These are phyloP conservation scores for Drosophila eugracilis DNA, from an alignment of 1,140 invertebrate genomes.

Conservation along the genomic window DNA sequence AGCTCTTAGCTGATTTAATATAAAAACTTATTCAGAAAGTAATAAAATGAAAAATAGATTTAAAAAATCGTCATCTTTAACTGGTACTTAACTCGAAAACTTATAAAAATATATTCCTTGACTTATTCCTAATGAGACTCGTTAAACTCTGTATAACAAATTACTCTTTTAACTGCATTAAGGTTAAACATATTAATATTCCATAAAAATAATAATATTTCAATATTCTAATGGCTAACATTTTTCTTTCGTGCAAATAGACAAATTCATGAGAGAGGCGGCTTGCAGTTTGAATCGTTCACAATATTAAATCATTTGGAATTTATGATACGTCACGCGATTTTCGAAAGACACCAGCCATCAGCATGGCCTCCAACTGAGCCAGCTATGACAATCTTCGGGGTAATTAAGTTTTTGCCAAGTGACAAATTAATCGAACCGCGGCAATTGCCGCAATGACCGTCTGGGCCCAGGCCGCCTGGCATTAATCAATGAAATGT, in stretches of 20 bases:
- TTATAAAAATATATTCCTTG: no score
- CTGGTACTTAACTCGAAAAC: no score
- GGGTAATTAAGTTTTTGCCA: constrained; percentile 74
- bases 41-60: background rate
- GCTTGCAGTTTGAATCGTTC: constrained; percentile 23
- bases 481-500: constrained; percentile 73
- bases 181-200: no score
- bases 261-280: constrained; percentile 2
- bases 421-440: constrained; percentile 65
- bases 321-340: constrained; percentile 74
- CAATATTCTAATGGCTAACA: background rate
- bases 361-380: constrained; percentile 64
- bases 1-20: background rate
- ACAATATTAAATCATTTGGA: constrained; percentile 65
- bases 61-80: no score
- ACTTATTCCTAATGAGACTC: no score
- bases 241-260: constrained; percentile 6
- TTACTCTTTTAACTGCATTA: no score
- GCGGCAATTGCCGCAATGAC: constrained; percentile 46
- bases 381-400: constrained; percentile 75
- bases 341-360: constrained; percentile 71
- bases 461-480: constrained; percentile 34
- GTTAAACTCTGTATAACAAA: no score
- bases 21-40: background rate
- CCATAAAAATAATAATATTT: background rate